Base-by-base conservation (phyloP, 2,797 vertebrate genomes). In the Phoxinus dragarum region DNA sequence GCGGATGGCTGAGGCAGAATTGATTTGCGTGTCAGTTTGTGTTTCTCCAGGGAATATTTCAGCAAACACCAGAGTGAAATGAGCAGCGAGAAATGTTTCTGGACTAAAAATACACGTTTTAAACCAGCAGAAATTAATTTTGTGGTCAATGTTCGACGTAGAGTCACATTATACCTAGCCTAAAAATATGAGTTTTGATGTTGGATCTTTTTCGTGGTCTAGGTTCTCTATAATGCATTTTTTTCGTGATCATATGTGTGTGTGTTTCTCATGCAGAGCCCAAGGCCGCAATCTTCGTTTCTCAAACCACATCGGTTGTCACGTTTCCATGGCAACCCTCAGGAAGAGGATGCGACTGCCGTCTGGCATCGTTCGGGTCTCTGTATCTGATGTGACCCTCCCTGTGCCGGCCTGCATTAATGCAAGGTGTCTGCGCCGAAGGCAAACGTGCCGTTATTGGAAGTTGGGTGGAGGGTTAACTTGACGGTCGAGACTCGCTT, bases 251-350 rank as follows among this genome's bases (percentile, higher is more conserved):
- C 34, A 19, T 8, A 11, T 76, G 14, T 38, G 42, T 2, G 31
- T 69, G 68, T 34, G 36, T 73, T 31, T n/a, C 23, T 52, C 44
- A 52, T 19, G 14, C n/a, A 59, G 23, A 34, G 74, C 64, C n/a
- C 82, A 69, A 78, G 74, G 74, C 82, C 64, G 8, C n/a, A 78
- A 17, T 84, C 61, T 69, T 68, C 4, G 0, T 69, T 77, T 56
- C 68, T 78, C 34, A 84, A 76, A 78, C 23, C 47, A 16, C 36
- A 54, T 40, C 1, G 59, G 36, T 77, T 66, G 61, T 67, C 61
- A 67, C 9, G 82, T 84, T 84, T 84, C 82, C 49, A 69, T 78
- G 82, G 82, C 27, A 69, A 84, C 82, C 49, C 38, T 31, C 17
- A 42, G 47, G 19, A 69, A 44, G 47, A 67, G 59, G 82, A 84